phyloP scores from a whole-genome alignment of 2,113 vertebrate species.

The Cyprinodon variegatus region DNA sequence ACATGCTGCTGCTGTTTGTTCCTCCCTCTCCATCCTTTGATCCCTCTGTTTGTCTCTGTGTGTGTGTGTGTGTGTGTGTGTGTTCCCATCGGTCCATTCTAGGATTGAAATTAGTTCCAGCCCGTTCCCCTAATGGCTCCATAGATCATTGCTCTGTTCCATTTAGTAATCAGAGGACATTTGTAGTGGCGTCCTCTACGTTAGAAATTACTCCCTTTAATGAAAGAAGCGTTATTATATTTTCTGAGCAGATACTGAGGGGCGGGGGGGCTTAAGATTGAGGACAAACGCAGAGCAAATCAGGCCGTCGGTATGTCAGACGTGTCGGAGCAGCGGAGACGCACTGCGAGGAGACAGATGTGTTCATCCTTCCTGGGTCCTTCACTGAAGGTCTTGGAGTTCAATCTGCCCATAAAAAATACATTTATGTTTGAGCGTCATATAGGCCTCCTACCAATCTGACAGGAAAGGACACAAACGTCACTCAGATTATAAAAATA shows the following conservation, averaged over 20 bases:
- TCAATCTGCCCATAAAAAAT: background rate
- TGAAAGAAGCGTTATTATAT: conserved; percentile 76
- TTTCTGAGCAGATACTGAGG: conserved; percentile 54
- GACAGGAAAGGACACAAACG: no score
- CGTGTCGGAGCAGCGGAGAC: background rate
- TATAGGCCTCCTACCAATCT: no score
- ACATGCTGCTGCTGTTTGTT: conserved; percentile 48
- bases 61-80: conserved; percentile 30
- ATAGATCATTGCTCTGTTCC: conserved; percentile 79
- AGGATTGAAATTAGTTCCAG: conserved; percentile 79
- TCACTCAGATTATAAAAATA: no score
- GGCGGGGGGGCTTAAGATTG: conserved; percentile 25
- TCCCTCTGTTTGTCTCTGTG: conserved; percentile 26
- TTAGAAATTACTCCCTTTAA: conserved; percentile 77
- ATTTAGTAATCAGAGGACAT: conserved; percentile 81
- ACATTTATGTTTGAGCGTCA: no score
- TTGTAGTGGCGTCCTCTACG: conserved; percentile 65
- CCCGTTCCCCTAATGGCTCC: conserved; percentile 78
- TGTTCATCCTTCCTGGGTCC: background rate
- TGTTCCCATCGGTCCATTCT: conserved; percentile 55
- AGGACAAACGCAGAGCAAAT: conserved; percentile 19
- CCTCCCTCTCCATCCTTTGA: conserved; percentile 40
- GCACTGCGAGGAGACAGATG: no score
- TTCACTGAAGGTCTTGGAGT: background rate
- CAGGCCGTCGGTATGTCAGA: conserved; percentile 16